These are phyloP conservation scores for Gandaritis pyraliata DNA, from an alignment of 2,888 invertebrate species.

Conservation along the genomic window DNA sequence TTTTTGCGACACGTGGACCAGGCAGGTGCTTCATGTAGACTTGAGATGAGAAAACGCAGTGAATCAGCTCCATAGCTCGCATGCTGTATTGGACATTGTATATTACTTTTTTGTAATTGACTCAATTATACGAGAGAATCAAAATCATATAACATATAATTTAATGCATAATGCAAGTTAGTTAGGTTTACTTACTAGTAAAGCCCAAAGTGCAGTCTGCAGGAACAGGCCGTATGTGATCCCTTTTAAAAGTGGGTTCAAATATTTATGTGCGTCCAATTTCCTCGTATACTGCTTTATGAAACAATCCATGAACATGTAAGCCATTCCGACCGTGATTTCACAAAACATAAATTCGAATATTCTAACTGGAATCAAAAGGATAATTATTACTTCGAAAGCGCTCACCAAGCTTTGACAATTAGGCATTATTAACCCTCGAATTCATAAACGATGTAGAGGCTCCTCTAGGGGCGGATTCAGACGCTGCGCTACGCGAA, in stretches of 20 bases:
- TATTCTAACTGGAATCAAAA: constrained; percentile 58
- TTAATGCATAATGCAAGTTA: not conserved
- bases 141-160: too few species aligned
- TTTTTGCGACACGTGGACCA: constrained; percentile 56
- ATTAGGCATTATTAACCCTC: not conserved
- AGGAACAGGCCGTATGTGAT: constrained; percentile 60
- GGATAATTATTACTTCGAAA: constrained; percentile 11
- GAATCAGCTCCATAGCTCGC: constrained; percentile 60
- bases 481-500: too few species aligned
- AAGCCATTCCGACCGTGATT: constrained; percentile 60
- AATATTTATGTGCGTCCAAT: constrained; percentile 52
- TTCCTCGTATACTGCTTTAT: constrained; percentile 67
- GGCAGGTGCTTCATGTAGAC: constrained; percentile 48
- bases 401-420: not conserved
- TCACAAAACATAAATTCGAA: constrained; percentile 58
- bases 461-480: too few species aligned
- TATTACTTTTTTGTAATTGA: constrained; percentile 7
- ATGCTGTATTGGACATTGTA: constrained; percentile 51
- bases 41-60: constrained; percentile 51
- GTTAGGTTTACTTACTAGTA: constrained; percentile 56
- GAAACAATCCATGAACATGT: constrained; percentile 72
- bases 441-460: too few species aligned
- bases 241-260: constrained; percentile 67
- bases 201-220: constrained; percentile 57
- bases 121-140: too few species aligned